A percentile compares a stretch with the other conserved stretches of the same genome.
These are phyloP conservation scores for Contarinia nasturtii DNA, from an alignment of 1,140 invertebrate genomes.

Conservation along the genomic window DNA sequence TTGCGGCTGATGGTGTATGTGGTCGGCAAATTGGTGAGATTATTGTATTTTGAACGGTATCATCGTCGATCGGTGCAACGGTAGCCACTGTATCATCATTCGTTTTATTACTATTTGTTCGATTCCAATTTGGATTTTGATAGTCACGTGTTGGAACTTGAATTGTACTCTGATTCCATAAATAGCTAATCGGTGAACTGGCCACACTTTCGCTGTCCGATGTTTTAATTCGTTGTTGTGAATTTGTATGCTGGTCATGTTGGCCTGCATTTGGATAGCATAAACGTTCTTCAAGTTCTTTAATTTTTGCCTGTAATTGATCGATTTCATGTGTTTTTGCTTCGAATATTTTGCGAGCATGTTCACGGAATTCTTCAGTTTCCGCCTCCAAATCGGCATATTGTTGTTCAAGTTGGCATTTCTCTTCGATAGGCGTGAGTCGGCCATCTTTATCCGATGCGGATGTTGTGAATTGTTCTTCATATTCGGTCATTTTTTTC, in stretches of 20 bases:
- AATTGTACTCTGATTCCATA: slow-evolving; percentile 27
- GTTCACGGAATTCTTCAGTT: slow-evolving; percentile 30
- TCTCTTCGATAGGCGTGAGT: slow-evolving; percentile 58
- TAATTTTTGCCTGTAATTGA: slow-evolving; percentile 29
- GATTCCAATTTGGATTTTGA: slow-evolving; percentile 12
- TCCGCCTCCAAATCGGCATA: slow-evolving; percentile 53
- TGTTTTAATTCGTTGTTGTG: neutral
- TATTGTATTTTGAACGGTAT: neutral
- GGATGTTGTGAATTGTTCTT: slow-evolving; percentile 44
- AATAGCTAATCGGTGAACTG: slow-evolving; percentile 25
- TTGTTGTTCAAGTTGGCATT: slow-evolving; percentile 48
- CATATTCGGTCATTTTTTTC: slow-evolving; percentile 57
- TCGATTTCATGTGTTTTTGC: slow-evolving; percentile 32
- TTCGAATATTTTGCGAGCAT: slow-evolving; percentile 15
- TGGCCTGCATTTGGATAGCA: neutral
- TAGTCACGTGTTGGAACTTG: slow-evolving; percentile 19
- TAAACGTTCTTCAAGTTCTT: slow-evolving; percentile 16
- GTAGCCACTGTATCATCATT: no score
- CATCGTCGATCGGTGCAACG: no score
- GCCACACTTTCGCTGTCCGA: slow-evolving; percentile 12
- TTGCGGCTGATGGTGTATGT: slow-evolving; percentile 5
- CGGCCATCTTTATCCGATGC: slow-evolving; percentile 27
- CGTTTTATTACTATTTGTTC: neutral
- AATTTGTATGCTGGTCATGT: neutral
- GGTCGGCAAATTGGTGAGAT: slow-evolving; percentile 22